These are phyloP conservation scores for Yponomeuta cagnagella DNA, from an alignment of 2,888 invertebrate species.

Conservation along the genomic window DNA sequence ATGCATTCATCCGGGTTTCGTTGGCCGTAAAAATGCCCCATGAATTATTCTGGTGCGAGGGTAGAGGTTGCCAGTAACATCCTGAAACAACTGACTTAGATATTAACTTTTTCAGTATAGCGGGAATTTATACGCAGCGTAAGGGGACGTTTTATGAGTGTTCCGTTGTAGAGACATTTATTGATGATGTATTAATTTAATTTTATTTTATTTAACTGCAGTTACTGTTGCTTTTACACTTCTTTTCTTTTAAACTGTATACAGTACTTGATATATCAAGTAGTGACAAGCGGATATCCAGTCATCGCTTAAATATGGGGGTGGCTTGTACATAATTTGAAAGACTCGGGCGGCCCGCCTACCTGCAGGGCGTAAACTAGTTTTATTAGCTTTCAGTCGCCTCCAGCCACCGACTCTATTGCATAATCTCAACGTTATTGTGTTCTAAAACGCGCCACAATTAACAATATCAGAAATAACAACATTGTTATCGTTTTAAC, in stretches of 20 bases:
- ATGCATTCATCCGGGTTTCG: not conserved
- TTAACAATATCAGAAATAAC: too few species aligned
- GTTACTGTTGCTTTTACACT: not conserved
- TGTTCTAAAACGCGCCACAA: too few species aligned
- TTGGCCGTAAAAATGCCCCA: not conserved
- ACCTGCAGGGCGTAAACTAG: conserved; percentile 43
- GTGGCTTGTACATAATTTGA: not conserved
- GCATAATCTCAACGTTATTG: too few species aligned
- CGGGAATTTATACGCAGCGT: not conserved
- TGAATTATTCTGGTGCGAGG: not conserved
- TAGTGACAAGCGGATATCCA: not conserved
- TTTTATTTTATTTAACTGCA: not conserved
- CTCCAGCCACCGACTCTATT: too few species aligned
- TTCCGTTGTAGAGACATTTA: not conserved
- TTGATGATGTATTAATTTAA: not conserved
- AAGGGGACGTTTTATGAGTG: not conserved
- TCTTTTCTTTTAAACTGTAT: too few species aligned
- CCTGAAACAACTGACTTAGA: not conserved
- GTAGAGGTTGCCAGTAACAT: not conserved
- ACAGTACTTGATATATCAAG: too few species aligned
- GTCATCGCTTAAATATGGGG: not conserved
- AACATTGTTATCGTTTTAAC: too few species aligned
- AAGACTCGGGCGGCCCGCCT: conserved; percentile 15
- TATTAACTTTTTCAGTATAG: not conserved
- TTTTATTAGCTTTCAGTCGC: conserved; percentile 52